phyloP scores from a whole-genome alignment of 1,140 invertebrate genomes.

The Sycophila sp. region DNA sequence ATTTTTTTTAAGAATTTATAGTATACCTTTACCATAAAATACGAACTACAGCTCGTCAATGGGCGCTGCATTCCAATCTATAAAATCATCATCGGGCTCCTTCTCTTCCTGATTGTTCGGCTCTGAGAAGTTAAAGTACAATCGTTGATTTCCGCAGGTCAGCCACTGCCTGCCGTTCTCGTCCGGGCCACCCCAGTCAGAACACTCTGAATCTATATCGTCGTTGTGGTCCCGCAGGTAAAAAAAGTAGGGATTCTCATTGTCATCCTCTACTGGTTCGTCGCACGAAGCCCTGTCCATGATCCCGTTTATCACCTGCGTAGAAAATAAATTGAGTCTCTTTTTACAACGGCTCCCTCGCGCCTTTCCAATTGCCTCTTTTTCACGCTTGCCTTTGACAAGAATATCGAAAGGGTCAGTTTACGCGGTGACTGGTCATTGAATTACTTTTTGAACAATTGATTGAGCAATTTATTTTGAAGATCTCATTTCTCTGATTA shows the following conservation, averaged over 20 bases:
- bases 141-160: constrained; percentile 31
- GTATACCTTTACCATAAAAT: no score
- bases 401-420: no score
- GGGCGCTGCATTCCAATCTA: no score
- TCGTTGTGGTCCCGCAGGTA: constrained; percentile 38
- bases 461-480: no score
- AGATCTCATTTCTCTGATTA: no score
- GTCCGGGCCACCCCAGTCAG: constrained; percentile 43
- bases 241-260: constrained; percentile 44
- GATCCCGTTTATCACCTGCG: constrained; percentile 42
- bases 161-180: constrained; percentile 43
- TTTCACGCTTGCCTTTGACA: background rate
- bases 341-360: no score
- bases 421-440: no score
- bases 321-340: constrained; percentile 16
- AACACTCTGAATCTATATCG: constrained; percentile 44
- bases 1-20: no score
- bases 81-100: background rate
- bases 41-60: no score
- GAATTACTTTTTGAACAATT: no score
- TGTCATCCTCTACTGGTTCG: constrained; percentile 1
- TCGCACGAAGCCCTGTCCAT: constrained; percentile 33
- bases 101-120: constrained; percentile 29
- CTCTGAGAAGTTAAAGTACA: constrained; percentile 53
- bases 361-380: background rate